These are phyloP conservation scores for Callyntrura sp. DNA, from an alignment of 2,888 invertebrate genomes.

Conservation along the genomic window DNA sequence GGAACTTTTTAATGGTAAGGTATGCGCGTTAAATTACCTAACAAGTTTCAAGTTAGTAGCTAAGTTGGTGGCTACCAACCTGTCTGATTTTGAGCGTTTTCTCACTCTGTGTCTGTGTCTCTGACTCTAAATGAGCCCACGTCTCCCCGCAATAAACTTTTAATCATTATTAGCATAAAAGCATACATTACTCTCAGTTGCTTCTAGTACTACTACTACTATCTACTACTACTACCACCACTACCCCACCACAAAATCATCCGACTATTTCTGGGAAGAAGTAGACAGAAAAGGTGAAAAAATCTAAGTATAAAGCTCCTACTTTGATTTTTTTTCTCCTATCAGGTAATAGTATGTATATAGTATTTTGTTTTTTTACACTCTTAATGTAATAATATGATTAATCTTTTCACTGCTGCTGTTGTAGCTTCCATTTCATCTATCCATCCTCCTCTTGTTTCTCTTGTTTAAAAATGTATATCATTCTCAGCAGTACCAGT, in stretches of 20 bases:
- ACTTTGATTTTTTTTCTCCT: background rate
- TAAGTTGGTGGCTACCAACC: background rate
- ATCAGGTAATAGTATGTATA: too few species aligned
- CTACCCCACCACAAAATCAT: background rate
- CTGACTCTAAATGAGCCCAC: background rate
- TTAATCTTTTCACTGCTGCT: too few species aligned
- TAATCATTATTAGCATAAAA: too few species aligned
- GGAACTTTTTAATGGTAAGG: background rate
- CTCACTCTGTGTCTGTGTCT: too few species aligned
- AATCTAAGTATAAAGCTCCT: background rate
- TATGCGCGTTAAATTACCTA: constrained; percentile 7
- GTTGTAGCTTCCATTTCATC: too few species aligned
- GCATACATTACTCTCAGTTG: too few species aligned
- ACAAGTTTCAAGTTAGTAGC: constrained; percentile 1
- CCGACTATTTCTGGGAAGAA: constrained; percentile 22
- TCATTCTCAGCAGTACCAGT: constrained; percentile 23
- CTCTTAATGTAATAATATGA: constrained; percentile 20
- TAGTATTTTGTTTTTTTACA: background rate
- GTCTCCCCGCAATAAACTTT: background rate
- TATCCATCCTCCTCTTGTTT: background rate
- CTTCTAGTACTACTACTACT: background rate
- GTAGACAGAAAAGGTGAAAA: constrained; percentile 11
- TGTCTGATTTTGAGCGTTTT: background rate
- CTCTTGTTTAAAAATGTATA: constrained; percentile 15
- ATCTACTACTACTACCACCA: background rate